Evolutionary conservation across 2,888 invertebrate species (phyloP).

Genomic region (Resseliella maxima): DNA sequence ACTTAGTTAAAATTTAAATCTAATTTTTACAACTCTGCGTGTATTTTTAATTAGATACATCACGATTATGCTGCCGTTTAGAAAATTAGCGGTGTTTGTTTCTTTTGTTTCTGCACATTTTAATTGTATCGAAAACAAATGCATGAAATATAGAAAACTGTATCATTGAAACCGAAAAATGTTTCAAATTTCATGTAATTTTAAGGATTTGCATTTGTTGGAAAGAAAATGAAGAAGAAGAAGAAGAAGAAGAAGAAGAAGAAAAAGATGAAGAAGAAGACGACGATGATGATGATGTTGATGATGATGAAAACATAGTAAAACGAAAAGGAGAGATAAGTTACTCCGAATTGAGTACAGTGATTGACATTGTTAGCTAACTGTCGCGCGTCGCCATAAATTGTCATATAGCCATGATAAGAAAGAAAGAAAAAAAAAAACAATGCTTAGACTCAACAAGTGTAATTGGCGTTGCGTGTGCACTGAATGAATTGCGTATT

Average conservation of each 20-base stretch:
- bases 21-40: background rate
- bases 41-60: slow-evolving; percentile 29
- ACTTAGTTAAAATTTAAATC: slow-evolving; percentile 48
- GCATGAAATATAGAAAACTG: no score
- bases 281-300: no score
- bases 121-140: slow-evolving; percentile 18
- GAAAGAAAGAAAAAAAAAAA: background rate
- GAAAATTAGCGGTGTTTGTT: background rate
- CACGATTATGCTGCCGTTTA: background rate
- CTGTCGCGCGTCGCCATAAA: slow-evolving; percentile 5
- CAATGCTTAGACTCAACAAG: background rate
- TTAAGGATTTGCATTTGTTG: background rate
- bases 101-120: background rate
- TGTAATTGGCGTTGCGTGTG: slow-evolving; percentile 50
- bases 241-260: no score
- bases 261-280: no score
- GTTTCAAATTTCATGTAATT: slow-evolving; percentile 1
- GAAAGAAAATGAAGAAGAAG: no score
- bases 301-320: no score
- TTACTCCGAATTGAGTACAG: background rate
- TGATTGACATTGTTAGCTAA: slow-evolving; percentile 1
- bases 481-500: background rate
- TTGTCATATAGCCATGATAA: background rate
- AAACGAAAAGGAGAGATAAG: background rate
- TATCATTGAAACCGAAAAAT: no score